Base-by-base conservation (phyloP, 1,140 invertebrate genomes). In the Limonius californicus region DNA sequence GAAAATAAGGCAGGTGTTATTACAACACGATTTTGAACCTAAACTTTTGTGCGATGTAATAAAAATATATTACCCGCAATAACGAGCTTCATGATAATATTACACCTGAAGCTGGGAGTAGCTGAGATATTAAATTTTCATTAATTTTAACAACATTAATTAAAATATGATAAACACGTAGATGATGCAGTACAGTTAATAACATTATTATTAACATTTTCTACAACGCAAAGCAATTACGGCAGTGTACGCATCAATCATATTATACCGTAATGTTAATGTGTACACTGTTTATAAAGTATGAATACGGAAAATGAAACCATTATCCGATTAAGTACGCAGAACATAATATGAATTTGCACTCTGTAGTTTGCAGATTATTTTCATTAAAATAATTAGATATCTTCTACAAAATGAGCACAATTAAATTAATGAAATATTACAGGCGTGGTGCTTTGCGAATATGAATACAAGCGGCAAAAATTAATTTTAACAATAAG, bases 1-100 rank as follows among this genome's bases (percentile, higher is more conserved):
- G 2, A 39, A 39, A 39, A 39, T 14, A 39, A 39, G 35, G 8
- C 11, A 12, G 35, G 2, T 39, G n/a, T 39, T 39, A 39, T 39
- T 39, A 12, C 35, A 39, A 12, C 35, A 39, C 35, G 2, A 39
- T 39, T 39, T 39, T 39, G 11, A 39, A 39, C 8, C 35, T 39
- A 39, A 39, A 39, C 35, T 39, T 39, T 27, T 27, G 23, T 2
- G 2, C 35, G 35, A 7, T 39, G 35, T 39, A 39, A 39, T 39
- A 39, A 39, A 39, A 39, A 39, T 39, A 39, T 39, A 39, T 39
- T 39, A 39, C 35, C 35, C n/a, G 35, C 35, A 39, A 39, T 39
- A 39, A 39, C 35, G 35, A 39, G 35, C 35, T 39, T 39, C 35
- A 39, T 39, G n/a, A 39, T 14, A 39, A 39, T 39, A 39, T 39